Evolutionary conservation across 2,113 vertebrate species (phyloP).

Genomic region (Nothocercus nigrocapillus): DNA sequence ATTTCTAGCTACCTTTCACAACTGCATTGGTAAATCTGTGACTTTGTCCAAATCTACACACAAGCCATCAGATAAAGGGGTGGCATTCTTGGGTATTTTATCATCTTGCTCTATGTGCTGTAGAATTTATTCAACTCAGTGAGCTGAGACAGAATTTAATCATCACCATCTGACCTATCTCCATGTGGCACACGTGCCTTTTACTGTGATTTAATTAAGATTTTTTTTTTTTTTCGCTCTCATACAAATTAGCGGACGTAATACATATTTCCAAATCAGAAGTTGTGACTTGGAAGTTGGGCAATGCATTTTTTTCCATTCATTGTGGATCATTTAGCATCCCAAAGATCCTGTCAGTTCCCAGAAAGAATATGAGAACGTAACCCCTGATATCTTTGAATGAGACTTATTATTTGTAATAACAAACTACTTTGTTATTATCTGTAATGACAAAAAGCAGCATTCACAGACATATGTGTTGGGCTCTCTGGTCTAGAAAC

Average conservation of each 20-base stretch:
- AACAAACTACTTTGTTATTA: not conserved
- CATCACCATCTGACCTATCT: not conserved
- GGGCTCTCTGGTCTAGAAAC: not conserved
- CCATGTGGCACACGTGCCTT: not conserved
- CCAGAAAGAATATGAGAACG: not conserved
- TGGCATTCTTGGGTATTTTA: not conserved
- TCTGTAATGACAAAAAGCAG: not conserved
- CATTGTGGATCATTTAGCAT: not conserved
- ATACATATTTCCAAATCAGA: not conserved
- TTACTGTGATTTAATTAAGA: not conserved
- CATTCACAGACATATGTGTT: not conserved
- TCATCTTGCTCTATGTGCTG: not conserved
- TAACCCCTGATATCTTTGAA: not conserved
- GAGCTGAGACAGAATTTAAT: conserved; percentile 33
- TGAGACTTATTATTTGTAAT: not conserved
- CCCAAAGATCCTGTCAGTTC: not conserved
- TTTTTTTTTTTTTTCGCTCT: not conserved
- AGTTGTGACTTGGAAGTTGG: not conserved
- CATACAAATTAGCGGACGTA: not conserved
- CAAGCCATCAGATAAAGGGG: not conserved
- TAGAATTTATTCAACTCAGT: conserved; percentile 26
- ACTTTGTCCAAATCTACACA: not conserved
- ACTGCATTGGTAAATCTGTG: not conserved
- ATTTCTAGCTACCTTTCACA: not conserved
- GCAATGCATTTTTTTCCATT: not conserved